Evolutionary conservation across 2,888 invertebrate genomes (phyloP).

Genomic region (Microdon myrmicae): DNA sequence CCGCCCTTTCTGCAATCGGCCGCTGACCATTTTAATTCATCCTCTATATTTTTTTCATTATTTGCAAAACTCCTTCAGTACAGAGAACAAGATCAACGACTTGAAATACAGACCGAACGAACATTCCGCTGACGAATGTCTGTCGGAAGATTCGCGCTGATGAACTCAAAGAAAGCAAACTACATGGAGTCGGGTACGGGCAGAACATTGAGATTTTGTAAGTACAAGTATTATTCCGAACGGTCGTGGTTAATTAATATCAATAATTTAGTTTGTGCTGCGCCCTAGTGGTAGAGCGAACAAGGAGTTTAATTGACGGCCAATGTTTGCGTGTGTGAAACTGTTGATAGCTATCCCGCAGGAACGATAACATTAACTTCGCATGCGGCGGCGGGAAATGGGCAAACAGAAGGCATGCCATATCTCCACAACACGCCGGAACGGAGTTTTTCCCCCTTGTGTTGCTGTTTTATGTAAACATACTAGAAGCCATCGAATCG

Average conservation of each 20-base stretch:
- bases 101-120: no score
- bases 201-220: no score
- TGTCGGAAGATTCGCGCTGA: constrained; percentile 13
- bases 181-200: constrained; percentile 12
- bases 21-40: constrained; percentile 10
- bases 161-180: no score
- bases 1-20: constrained; percentile 4
- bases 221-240: constrained; percentile 11
- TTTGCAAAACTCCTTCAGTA: no score
- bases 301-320: constrained; percentile 24
- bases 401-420: no score
- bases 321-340: constrained; percentile 14
- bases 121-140: constrained; percentile 20
- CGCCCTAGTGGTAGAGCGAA: constrained; percentile 12
- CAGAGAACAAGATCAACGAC: no score
- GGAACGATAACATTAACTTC: neutral
- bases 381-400: no score
- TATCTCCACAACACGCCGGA: no score
- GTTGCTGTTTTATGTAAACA: neutral
- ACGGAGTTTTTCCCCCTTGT: no score
- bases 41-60: constrained; percentile 2
- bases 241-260: constrained; percentile 45
- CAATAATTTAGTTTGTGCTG: constrained; percentile 29
- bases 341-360: neutral
- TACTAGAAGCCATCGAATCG: neutral